Conservation (phyloP, 2,797 vertebrate genomes). For the Sciurus vulgaris region DNA sequence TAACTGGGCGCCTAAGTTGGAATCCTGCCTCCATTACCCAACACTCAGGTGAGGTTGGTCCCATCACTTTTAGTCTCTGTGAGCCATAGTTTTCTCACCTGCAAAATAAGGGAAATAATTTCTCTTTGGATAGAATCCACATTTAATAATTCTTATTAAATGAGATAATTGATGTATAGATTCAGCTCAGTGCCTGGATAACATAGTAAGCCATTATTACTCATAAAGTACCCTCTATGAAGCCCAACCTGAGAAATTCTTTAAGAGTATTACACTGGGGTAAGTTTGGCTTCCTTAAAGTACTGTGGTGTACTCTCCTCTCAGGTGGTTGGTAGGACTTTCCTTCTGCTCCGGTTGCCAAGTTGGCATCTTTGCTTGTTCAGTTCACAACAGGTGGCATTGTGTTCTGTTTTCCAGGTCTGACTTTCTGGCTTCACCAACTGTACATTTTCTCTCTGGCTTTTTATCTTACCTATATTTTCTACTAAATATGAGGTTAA, state of each 20-base stretch:
- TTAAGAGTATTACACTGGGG: background rate
- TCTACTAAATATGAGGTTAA: background rate
- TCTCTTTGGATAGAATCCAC: background rate
- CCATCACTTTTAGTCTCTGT: background rate
- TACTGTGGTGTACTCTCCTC: background rate
- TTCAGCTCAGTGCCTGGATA: background rate
- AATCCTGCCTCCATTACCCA: background rate
- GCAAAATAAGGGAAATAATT: background rate
- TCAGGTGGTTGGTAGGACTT: background rate
- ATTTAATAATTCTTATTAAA: no score
- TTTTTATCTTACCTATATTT: background rate
- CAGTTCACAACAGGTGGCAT: background rate
- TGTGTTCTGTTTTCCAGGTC: background rate
- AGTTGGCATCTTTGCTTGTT: background rate
- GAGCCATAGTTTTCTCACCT: background rate
- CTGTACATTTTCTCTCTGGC: background rate
- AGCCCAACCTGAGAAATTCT: background rate
- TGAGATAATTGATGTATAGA: background rate
- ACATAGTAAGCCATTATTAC: background rate
- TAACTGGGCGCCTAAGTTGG: background rate
- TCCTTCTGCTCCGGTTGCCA: background rate
- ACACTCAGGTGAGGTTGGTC: background rate
- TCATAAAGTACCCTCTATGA: background rate
- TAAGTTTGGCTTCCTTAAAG: background rate
- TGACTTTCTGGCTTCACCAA: background rate